Evolutionary conservation across 2,888 invertebrate genomes (phyloP).

Genomic region (Drosophila ezoana): DNA sequence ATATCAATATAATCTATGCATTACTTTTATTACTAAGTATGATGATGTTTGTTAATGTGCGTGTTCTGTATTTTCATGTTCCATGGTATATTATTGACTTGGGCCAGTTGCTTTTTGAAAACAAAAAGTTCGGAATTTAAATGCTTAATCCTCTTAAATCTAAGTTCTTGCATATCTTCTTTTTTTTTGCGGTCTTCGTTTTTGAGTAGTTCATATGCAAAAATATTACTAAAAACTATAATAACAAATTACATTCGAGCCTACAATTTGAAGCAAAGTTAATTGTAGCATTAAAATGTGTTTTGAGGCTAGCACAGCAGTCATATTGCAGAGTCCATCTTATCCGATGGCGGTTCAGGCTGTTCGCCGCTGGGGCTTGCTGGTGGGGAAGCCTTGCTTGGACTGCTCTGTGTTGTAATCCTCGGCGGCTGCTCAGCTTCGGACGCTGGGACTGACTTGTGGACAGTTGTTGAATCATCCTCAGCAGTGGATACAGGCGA

Average conservation of each 20-base stretch:
- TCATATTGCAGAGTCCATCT: conserved; percentile 11
- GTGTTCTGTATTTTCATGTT: background rate
- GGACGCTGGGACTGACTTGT: background rate
- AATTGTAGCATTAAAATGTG: conserved; percentile 16
- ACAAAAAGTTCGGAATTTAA: conserved; percentile 16
- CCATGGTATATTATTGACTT: background rate
- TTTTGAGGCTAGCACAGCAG: conserved; percentile 1
- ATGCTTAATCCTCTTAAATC: conserved; percentile 9
- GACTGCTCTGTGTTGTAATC: background rate
- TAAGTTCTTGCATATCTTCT: conserved; percentile 10
- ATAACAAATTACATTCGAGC: conserved; percentile 51
- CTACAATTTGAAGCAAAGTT: conserved; percentile 5
- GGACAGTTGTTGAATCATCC: background rate
- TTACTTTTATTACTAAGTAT: conserved; percentile 14
- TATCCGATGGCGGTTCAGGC: background rate
- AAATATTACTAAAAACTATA: conserved; percentile 36
- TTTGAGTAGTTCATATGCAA: background rate
- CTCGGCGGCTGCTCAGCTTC: background rate
- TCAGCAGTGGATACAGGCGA: background rate
- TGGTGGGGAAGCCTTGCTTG: background rate
- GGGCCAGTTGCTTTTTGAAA: conserved; percentile 8
- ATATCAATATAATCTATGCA: conserved; percentile 16
- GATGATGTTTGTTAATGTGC: conserved; percentile 1
- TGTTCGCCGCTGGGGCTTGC: background rate
- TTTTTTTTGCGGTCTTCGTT: background rate